Evolutionary conservation across 2,888 invertebrate species (phyloP).

Genomic region (Drosophila fungiperda): DNA sequence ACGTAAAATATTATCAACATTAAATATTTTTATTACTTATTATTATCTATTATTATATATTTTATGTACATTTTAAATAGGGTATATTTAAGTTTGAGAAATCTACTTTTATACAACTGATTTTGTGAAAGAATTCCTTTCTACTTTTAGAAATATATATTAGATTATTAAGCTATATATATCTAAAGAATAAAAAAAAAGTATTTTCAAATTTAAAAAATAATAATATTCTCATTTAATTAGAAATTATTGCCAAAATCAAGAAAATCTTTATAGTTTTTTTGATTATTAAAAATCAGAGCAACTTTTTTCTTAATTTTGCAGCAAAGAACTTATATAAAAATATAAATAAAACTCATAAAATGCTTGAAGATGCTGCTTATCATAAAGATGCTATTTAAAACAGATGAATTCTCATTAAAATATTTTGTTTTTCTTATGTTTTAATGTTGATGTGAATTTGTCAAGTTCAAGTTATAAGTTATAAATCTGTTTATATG

Average conservation of each 20-base stretch:
- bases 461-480: not conserved
- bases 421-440: not conserved
- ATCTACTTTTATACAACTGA: not conserved
- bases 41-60: not conserved
- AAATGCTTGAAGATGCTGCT: not conserved
- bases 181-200: not conserved
- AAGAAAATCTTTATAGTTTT: not conserved
- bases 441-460: not conserved
- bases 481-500: not conserved
- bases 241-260: not conserved
- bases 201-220: not conserved
- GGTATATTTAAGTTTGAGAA: not conserved
- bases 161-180: not conserved
- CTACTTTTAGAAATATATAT: not conserved
- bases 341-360: not conserved
- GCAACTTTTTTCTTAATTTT: not conserved
- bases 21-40: not conserved
- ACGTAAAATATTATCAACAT: no score
- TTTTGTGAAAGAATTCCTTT: not conserved
- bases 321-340: not conserved
- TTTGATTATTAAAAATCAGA: not conserved
- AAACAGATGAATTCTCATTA: not conserved
- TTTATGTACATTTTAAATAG: not conserved
- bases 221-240: not conserved
- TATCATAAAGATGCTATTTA: not conserved